phyloP scores from a whole-genome alignment of 2,113 vertebrate genomes.

The Elanus axillaris region DNA sequence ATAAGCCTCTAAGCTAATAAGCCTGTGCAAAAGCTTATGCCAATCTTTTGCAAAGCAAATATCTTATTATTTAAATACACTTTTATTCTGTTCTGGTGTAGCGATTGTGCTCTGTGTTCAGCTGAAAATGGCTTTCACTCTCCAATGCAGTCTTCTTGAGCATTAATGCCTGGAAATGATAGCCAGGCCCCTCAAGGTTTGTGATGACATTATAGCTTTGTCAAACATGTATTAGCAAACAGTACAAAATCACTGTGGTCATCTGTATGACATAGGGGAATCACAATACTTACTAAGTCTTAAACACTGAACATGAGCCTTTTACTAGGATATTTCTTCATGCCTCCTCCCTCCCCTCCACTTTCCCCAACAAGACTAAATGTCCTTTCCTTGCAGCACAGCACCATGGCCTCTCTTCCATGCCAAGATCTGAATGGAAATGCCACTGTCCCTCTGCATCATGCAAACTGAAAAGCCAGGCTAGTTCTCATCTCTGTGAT shows the following conservation, averaged over 20 bases:
- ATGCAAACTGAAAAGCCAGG: not conserved
- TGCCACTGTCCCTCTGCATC: not conserved
- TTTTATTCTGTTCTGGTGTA: constrained; percentile 25
- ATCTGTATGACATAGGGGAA: not conserved
- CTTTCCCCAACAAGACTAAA: not conserved
- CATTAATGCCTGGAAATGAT: not conserved
- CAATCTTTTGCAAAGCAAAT: constrained; percentile 45
- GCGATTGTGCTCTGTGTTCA: not conserved
- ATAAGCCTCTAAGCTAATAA: constrained; percentile 59
- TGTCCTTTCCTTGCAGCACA: not conserved
- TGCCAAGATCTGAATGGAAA: not conserved
- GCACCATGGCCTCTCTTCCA: not conserved
- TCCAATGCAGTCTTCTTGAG: not conserved
- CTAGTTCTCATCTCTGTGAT: not conserved
- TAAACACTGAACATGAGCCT: accelerated
- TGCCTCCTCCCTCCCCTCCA: not conserved
- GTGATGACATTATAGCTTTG: not conserved
- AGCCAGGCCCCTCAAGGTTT: not conserved
- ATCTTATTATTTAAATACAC: constrained; percentile 45
- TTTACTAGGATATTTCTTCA: not conserved
- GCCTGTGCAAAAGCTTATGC: not conserved
- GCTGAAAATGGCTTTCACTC: not conserved
- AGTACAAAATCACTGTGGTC: not conserved
- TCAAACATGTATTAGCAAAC: not conserved
- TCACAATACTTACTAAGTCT: not conserved